Base-by-base conservation (phyloP, 2,888 invertebrate genomes). In the Dione juno region DNA sequence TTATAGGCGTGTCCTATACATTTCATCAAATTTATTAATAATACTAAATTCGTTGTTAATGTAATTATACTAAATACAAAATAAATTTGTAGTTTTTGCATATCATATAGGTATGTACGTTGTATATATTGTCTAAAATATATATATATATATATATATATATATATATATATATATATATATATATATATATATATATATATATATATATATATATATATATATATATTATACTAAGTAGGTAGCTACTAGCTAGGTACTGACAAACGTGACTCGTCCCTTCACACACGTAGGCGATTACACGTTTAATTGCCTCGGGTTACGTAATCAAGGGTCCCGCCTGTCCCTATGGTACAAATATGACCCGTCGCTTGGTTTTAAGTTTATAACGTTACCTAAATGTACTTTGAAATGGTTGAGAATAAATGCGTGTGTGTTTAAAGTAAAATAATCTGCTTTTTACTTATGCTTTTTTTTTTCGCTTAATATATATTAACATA, bases 261-360 rank as follows among this genome's bases (percentile, higher is more conserved):
- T 16, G 61, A 35, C 61, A 35, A 61, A 61, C 28, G 61, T 61
- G 61, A 61, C 45, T 61, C 45, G 43, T 61, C 61, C 69, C 63
- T 61, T 63, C 45, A 68, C 48, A 58, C 68, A 57, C 67, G 45
- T 41, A 61, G 54, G 43, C 68, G 69, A 69, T 69, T 69, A 69
- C 54, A 63, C 53, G 16, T 67, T 61, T 67, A 69, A 69, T 66
- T 70, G 66, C 70, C 70, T 61, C 70, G 70, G 70, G 70, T 66
- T 66, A 66, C 59, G 69, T 57, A 70, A 70, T 66, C 70, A 69
- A 69, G 70, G 70, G 59, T 11, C 67, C 57, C 50, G 13, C 19
- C 64, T 37, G 58, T 68, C 68, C 67, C 61, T 63, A 35, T 41
- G 35, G 40, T 19, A 54, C 28, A 43, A 35, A 43, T 41, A 57